Percentiles rank a stretch among this genome's conserved stretches.
Conservation (phyloP, 2,797 vertebrate species). For the Chloroceryle inda region DNA sequence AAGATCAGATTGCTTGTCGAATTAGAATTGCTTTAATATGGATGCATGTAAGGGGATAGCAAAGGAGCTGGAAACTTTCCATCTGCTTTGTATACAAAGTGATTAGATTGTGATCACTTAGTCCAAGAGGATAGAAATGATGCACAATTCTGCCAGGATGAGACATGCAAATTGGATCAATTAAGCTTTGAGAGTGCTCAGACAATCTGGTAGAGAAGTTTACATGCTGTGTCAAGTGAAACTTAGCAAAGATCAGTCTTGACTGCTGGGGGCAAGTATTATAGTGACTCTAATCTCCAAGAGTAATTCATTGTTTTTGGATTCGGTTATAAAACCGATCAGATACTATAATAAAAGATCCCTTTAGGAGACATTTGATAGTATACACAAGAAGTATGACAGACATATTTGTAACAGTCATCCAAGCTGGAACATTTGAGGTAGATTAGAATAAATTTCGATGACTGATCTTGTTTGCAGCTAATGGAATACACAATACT, state of each 20-base stretch:
- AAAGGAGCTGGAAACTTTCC: conserved; percentile 61
- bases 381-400: not conserved
- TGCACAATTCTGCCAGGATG: conserved; percentile 55
- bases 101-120: conserved; percentile 67
- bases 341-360: not conserved
- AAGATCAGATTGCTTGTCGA: conserved; percentile 36
- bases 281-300: conserved; percentile 6
- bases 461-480: not conserved
- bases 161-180: conserved; percentile 76
- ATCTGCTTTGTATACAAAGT: conserved; percentile 69
- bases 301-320: not conserved
- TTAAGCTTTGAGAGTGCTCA: conserved; percentile 63
- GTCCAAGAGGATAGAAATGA: conserved; percentile 63
- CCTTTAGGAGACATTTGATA: not conserved
- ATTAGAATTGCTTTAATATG: conserved; percentile 49
- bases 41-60: conserved; percentile 21
- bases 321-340: conserved; percentile 1
- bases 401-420: not conserved
- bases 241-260: conserved; percentile 56
- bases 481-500: not conserved
- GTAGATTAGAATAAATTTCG: not conserved
- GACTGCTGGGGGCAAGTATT: conserved; percentile 19
- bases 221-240: conserved; percentile 66
- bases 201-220: conserved; percentile 72
- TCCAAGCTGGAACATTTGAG: not conserved